These are phyloP conservation scores for Poecilia wingei DNA, from an alignment of 2,797 vertebrate species.

Conservation along the genomic window DNA sequence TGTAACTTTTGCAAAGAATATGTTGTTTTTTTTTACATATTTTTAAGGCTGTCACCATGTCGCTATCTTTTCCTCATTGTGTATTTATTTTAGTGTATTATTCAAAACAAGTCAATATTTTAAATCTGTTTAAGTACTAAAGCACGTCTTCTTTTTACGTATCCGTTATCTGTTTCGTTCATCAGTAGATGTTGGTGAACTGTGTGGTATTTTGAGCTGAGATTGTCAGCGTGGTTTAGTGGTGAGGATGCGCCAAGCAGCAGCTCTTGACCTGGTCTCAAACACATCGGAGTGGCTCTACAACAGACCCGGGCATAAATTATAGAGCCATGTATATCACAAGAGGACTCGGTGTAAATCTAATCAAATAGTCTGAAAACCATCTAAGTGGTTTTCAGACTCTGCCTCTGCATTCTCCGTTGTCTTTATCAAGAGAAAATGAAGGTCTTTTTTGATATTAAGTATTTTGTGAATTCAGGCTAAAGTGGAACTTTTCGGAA, in stretches of 20 bases:
- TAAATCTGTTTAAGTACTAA: not conserved
- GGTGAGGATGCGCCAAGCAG: constrained; percentile 35
- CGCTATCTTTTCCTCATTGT: not conserved
- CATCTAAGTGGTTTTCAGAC: not conserved
- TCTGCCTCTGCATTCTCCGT: not conserved
- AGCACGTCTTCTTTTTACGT: not conserved
- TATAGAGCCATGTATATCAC: constrained; percentile 17
- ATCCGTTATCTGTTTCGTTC: not conserved
- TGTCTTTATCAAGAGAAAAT: not conserved
- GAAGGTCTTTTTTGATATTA: not conserved
- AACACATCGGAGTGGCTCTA: constrained; percentile 41
- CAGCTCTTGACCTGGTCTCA: constrained; percentile 57
- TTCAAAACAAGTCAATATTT: not conserved
- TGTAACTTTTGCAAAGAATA: not conserved
- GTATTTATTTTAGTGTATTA: not conserved
- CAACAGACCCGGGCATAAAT: constrained; percentile 23
- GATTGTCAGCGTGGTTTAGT: constrained; percentile 16
- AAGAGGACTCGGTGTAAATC: constrained; percentile 8
- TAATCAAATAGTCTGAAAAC: not conserved
- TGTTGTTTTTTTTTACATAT: not conserved
- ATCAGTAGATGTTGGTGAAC: not conserved
- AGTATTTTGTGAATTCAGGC: too few relatives aligned
- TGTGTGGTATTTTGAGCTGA: not conserved
- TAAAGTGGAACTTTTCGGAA: not conserved
- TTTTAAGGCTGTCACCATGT: too few relatives aligned